phyloP scores from a whole-genome alignment of 2,888 invertebrate species.

The Vanessa cardui region DNA sequence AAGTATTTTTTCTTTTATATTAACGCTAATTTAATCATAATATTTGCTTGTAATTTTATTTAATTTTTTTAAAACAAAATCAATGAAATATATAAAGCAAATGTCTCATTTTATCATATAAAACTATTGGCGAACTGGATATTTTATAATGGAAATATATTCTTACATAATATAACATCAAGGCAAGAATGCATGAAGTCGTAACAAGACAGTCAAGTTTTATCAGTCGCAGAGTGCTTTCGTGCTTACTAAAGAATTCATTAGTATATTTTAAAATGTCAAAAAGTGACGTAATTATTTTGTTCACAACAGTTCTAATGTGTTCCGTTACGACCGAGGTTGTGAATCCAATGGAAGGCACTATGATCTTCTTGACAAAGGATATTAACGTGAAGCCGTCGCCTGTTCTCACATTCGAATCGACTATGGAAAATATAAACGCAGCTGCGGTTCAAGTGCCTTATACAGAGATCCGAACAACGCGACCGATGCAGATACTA shows the following conservation, averaged over 20 bases:
- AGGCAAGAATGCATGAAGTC: conserved; percentile 42
- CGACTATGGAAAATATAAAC: not conserved
- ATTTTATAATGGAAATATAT: conserved; percentile 44
- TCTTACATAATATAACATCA: conserved; percentile 24
- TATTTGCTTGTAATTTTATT: not conserved
- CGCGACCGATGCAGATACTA: not conserved
- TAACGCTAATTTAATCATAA: not conserved
- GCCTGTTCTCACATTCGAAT: conserved; percentile 4
- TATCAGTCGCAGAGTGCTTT: conserved; percentile 43
- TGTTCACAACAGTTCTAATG: conserved; percentile 26
- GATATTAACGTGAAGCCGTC: conserved; percentile 33
- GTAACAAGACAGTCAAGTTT: conserved; percentile 48
- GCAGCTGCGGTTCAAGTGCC: not conserved
- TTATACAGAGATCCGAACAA: not conserved
- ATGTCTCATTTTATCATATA: not conserved
- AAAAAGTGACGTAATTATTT: conserved; percentile 30
- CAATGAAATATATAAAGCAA: not conserved
- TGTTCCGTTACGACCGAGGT: conserved; percentile 23
- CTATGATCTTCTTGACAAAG: conserved; percentile 20
- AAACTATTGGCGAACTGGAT: conserved; percentile 61
- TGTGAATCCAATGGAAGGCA: conserved; percentile 52
- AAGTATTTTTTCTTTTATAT: not conserved
- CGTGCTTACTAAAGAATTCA: conserved; percentile 39
- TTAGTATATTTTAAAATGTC: conserved; percentile 32
- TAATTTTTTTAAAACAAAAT: not conserved